A percentile compares a stretch with the other conserved stretches of the same genome.
Conservation (phyloP, 1,140 invertebrate species). For the Sinella curviseta region DNA sequence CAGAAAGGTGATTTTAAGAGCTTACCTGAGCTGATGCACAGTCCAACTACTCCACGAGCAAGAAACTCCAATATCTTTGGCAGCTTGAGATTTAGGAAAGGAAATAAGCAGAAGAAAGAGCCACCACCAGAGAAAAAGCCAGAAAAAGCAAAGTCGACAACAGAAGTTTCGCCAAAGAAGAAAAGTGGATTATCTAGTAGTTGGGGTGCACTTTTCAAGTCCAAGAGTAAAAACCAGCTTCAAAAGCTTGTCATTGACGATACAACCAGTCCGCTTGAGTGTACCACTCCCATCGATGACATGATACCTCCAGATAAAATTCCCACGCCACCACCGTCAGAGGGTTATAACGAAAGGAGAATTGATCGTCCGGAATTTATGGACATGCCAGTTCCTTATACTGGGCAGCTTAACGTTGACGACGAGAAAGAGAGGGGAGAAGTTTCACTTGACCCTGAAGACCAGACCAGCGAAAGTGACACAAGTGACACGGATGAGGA, state of each 20-base stretch:
- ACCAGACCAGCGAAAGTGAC: neutral
- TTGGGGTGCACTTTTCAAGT: constrained; percentile 1
- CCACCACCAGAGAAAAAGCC: neutral
- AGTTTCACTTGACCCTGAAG: neutral
- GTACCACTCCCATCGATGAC: neutral
- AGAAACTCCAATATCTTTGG: neutral
- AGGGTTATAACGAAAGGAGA: neutral
- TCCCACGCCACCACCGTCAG: neutral
- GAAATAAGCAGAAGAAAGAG: neutral
- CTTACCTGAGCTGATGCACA: neutral
- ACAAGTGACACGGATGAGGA: neutral
- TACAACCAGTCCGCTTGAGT: neutral
- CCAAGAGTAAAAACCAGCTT: neutral
- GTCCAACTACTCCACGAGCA: neutral
- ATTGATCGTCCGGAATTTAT: neutral
- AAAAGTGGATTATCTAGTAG: neutral
- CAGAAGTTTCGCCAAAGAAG: neutral
- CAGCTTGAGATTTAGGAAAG: neutral
- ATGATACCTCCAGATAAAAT: constrained; percentile 6
- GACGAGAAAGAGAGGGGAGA: neutral
- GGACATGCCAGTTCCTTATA: neutral
- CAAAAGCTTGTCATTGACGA: neutral
- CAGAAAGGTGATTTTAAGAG: neutral
- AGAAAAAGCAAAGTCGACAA: neutral
- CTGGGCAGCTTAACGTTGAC: neutral